phyloP scores from a whole-genome alignment of 2,888 invertebrate genomes.

The Prosapia bicincta region DNA sequence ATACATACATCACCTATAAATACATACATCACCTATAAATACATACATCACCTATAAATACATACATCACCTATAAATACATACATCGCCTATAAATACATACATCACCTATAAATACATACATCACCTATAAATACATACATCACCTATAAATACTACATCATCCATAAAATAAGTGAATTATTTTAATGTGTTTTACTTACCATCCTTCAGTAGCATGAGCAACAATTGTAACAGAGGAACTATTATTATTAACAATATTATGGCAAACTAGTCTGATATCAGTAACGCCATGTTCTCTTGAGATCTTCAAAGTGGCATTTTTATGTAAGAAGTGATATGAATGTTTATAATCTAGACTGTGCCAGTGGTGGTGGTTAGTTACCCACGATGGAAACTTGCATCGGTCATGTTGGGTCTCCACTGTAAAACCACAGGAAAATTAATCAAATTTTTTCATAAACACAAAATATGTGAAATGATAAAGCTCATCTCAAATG shows the following conservation, averaged over 20 bases:
- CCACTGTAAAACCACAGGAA: slow-evolving; percentile 56
- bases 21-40: too few species aligned
- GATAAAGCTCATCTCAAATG: too few species aligned
- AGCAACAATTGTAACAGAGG: slow-evolving; percentile 55
- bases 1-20: too few species aligned
- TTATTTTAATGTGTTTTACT: too few species aligned
- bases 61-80: too few species aligned
- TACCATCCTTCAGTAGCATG: slow-evolving; percentile 76
- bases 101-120: too few species aligned
- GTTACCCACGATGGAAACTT: slow-evolving; percentile 77
- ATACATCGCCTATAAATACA: too few species aligned
- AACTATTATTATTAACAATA: slow-evolving; percentile 37
- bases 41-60: too few species aligned
- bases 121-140: too few species aligned
- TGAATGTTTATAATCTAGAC: slow-evolving; percentile 66
- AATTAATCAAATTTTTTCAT: too few species aligned
- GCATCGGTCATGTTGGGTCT: slow-evolving; percentile 70
- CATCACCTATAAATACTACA: not conserved
- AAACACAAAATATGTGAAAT: too few species aligned
- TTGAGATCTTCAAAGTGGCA: slow-evolving; percentile 47
- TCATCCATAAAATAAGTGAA: not conserved
- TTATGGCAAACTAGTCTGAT: slow-evolving; percentile 49
- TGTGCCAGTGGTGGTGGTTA: slow-evolving; percentile 64
- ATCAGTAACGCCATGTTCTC: slow-evolving; percentile 46
- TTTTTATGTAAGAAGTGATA: slow-evolving; percentile 65